phyloP scores from a whole-genome alignment of 2,113 vertebrate species.

The Phalacrocorax carbo region DNA sequence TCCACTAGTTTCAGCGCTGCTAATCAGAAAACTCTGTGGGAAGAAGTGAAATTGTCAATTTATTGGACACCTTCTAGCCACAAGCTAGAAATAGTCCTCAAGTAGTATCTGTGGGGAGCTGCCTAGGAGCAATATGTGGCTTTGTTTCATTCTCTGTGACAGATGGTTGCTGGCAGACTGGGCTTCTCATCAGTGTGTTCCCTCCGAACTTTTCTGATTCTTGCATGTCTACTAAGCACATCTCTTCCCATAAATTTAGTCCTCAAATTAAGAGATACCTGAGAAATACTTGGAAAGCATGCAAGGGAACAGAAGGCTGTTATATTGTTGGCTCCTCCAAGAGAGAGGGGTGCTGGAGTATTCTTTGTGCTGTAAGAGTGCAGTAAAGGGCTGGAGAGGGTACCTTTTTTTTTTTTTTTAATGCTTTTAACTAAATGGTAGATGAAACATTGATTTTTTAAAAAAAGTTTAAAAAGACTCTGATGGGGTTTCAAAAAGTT shows the following conservation, averaged over 20 bases:
- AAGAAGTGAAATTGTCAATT: slow-evolving; percentile 54
- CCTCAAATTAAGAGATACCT: slow-evolving; percentile 53
- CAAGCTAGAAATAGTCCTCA: slow-evolving; percentile 23
- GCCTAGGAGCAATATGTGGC: slow-evolving; percentile 56
- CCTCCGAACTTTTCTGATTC: slow-evolving; percentile 8
- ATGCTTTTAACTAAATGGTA: neutral
- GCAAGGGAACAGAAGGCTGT: slow-evolving; percentile 40
- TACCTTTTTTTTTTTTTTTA: neutral
- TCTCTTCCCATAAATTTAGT: slow-evolving; percentile 24
- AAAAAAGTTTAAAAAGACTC: neutral
- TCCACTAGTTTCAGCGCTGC: neutral
- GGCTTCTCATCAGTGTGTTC: slow-evolving; percentile 9
- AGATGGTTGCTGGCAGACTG: slow-evolving; percentile 54
- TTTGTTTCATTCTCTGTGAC: slow-evolving; percentile 39
- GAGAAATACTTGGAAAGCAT: slow-evolving; percentile 53
- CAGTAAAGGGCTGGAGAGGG: neutral
- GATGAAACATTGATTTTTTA: neutral
- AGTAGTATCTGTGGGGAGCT: slow-evolving; percentile 51
- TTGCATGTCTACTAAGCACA: neutral
- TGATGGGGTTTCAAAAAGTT: neutral
- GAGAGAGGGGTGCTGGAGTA: neutral
- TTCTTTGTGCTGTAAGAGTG: neutral
- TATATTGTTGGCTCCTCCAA: neutral
- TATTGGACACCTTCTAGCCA: slow-evolving; percentile 50
- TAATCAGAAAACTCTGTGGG: slow-evolving; percentile 51